Base-by-base conservation (phyloP, 1,140 invertebrate species). In the Notospermus geniculatus region DNA sequence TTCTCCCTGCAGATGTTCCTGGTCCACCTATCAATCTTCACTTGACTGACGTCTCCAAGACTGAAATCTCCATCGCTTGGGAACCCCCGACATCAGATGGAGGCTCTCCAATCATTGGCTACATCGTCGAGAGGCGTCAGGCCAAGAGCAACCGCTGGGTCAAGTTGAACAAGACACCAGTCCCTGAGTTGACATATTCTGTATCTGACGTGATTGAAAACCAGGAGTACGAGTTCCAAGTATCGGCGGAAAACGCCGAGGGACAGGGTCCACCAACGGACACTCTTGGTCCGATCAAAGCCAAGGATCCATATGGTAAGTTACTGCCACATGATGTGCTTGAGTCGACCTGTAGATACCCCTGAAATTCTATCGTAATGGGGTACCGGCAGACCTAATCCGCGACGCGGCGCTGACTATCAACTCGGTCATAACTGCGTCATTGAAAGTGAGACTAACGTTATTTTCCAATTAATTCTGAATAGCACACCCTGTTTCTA, bases 161-260 rank as follows among this genome's bases (percentile, higher is more conserved):
- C 25, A 50, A 50, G n/a, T n/a, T 50, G 9, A 50, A 50, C 46
- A 50, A 50, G 46, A 27, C n/a, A 23, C 46, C 46, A 50, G 19
- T 23, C 4, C 46, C 46, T 9, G 46, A 50, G 25, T 50, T 50
- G 25, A 23, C n/a, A 9, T 50, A 23, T 19, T 23, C n/a, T n/a
- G 46, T 50, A 4, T 23, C 89, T 90, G 46, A 50, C n/a, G 46
- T 50, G n/a, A 83, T 92, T 59, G 91, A 94, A 55, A 58, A 54
- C 55, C 93, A 96, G 74, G 93, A 96, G 80, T 98, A 98, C 72
- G 85, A 95, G 69, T 97, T 97, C 85, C 85, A 94, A 64, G 88
- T 98, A 2, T 91, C 92, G 86, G 95, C 95, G 11, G 92, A 91
- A 17, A 98, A 98, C 80, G 93, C 95, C 45, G 97, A 97, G 73